phyloP scores from a whole-genome alignment of 2,113 vertebrate genomes.

The Uropsilus gracilis region DNA sequence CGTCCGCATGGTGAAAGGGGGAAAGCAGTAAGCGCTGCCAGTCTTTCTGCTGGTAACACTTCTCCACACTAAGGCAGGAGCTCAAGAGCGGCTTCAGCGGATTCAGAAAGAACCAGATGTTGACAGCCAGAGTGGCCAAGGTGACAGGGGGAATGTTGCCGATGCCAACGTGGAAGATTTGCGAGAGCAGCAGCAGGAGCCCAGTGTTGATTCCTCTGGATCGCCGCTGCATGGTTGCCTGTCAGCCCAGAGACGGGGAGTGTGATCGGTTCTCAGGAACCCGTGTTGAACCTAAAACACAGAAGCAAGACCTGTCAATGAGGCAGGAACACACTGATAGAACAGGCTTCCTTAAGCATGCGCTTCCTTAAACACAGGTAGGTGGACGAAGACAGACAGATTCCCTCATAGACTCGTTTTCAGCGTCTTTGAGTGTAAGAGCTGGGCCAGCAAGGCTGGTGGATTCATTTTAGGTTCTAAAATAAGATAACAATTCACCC shows the following conservation, averaged over 20 bases:
- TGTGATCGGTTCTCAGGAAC: not conserved
- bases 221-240: conserved; percentile 83
- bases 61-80: conserved; percentile 92
- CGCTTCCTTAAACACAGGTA: not conserved
- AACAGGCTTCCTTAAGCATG: not conserved
- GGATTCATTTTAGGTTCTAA: not conserved
- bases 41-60: conserved; percentile 86
- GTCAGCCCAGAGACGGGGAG: accelerated
- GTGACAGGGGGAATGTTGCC: conserved; percentile 94
- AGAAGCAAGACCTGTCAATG: conserved; percentile 30
- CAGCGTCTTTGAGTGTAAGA: not conserved
- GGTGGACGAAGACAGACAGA: not conserved
- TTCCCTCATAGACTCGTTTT: not conserved
- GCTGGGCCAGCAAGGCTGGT: not conserved
- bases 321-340: not conserved
- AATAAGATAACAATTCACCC: not conserved
- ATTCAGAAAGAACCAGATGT: conserved; percentile 91
- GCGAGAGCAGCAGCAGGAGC: conserved; percentile 90
- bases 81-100: conserved; percentile 86
- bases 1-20: conserved; percentile 93
- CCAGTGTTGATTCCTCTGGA: conserved; percentile 87
- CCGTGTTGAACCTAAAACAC: conserved; percentile 77
- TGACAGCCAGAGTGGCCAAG: conserved; percentile 90
- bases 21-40: conserved; percentile 94
- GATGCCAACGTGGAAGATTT: conserved; percentile 91